Evolutionary conservation across 2,888 invertebrate species (phyloP).

Genomic region (Pelosia muscerda): DNA sequence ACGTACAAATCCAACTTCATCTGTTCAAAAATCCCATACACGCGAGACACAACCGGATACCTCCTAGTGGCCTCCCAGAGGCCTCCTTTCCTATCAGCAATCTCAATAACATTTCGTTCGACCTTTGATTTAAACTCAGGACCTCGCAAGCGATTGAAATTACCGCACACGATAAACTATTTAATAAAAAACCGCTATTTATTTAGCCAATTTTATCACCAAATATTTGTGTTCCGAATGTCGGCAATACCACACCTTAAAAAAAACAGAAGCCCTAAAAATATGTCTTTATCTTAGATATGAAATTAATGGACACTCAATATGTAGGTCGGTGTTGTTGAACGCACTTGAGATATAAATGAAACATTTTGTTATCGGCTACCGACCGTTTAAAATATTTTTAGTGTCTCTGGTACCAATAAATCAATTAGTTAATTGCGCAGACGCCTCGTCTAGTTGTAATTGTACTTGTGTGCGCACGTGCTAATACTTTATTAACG

Average conservation of each 20-base stretch:
- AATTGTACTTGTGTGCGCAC: conserved; percentile 11
- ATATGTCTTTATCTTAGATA: conserved; percentile 58
- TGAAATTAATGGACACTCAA: conserved; percentile 64
- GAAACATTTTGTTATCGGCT: conserved; percentile 55
- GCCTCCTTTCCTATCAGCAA: conserved; percentile 1
- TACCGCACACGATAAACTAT: neutral
- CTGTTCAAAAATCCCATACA: neutral
- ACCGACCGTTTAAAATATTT: conserved; percentile 38
- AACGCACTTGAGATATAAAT: conserved; percentile 70
- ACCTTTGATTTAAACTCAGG: conserved; percentile 9
- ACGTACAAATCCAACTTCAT: neutral
- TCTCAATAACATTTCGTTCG: conserved; percentile 2
- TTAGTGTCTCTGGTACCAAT: conserved; percentile 36
- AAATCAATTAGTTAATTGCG: conserved; percentile 48
- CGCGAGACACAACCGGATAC: neutral
- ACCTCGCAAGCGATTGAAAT: neutral
- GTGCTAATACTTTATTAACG: conserved; percentile 15
- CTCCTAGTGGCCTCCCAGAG: neutral
- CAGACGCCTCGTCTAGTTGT: conserved; percentile 31
- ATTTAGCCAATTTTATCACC: conserved; percentile 25
- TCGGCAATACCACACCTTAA: conserved; percentile 13
- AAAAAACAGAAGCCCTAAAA: conserved; percentile 48
- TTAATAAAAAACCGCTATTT: conserved; percentile 14
- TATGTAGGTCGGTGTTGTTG: conserved; percentile 73
- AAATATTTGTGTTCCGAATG: conserved; percentile 33